Base-by-base conservation (phyloP, 1,140 invertebrate species). In the Aphis gossypii region DNA sequence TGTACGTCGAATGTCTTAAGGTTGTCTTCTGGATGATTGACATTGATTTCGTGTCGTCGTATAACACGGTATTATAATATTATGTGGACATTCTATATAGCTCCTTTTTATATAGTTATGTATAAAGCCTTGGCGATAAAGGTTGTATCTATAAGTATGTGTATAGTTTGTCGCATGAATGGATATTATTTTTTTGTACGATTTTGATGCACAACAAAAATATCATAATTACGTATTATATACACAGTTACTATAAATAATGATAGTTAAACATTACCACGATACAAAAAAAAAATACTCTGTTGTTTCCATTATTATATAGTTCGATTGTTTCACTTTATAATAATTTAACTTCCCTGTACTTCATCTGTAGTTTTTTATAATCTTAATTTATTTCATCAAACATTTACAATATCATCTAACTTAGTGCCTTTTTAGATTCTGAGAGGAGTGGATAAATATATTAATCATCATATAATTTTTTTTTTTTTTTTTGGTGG, bases 131-230 rank as follows among this genome's bases (percentile, higher is more conserved):
- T 30, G 90, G 90, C 8, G 90, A 91, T n/a, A 76, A 76, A 38
- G 51, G 51, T 56, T 6, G 7, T 46, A 25, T 25, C 76, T 38
- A 38, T 82, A 35, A 18, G 20, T 38, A 9, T 88, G 6, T n/a
- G 18, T 84, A 25, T 90, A 41, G 56, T 91, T 91, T 91, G 25
- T 76, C 68, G 90, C 56, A 91, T 46, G 68, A 76, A 48, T 91
- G 41, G 56, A 56, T 56, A 23, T 76, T 35, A 14, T 46, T 86
- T 86, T 44, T 86, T 90, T 56, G 38, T 38, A 56, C 30, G 30
- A 76, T 76, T 35, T 76, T n/a, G 89, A 90, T 48, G 21, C 3
- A 30, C 60, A 68, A 76, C 41, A n/a, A 68, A 76, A 91, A 76
- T 25, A 89, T 23, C 9, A 89, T 38, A 56, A 89, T 54, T 88